Evolutionary conservation across 2,113 vertebrate genomes (phyloP), one percentile per base, ranked within the genome.

Genomic region (Hypanus sabinus): DNA sequence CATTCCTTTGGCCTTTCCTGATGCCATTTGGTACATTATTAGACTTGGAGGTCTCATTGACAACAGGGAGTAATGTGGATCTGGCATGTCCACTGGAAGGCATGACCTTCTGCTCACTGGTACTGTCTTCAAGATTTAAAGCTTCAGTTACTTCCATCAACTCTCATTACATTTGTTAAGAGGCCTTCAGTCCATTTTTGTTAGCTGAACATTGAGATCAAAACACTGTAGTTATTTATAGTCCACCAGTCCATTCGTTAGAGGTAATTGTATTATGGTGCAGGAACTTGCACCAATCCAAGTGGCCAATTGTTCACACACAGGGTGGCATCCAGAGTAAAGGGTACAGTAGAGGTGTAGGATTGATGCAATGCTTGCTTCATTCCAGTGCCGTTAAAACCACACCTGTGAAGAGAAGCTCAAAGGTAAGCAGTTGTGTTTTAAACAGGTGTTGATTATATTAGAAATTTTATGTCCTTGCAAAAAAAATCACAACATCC

Each of bases 1-100:
- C 98, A 85, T 98, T 97, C 94, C 97, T 97, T 5, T 98, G 62
- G 76, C 97, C 96, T 95, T 99, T 99, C 5, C 98, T 97, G 94
- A 97, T 94, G 80, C 97, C 96, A 14, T 97, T 97, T 80, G 97
- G 95, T 83, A 98, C 96, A 92, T 96, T 96, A 30, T 76, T 94
- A 94, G 95, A 96, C 96, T 98, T 95, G 95, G 95, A 94, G 22
- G 96, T 96, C 22, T 97, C 97, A 91, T 92, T 96, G 85, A 95
- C 97, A 94, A 96, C 97, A 94, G 94, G 97, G 94, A 95, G 96
- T 96, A 30, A 94, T 93, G 94, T 94, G 90, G 95, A 96, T 94
- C 77, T 95, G 2, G 95, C 95, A 94, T 95, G 97, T 94, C 96
- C 95, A 94, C 94, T 96, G 11, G 96, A 94, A 55, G 95, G 71